Evolutionary conservation across 2,888 invertebrate species (phyloP).

Genomic region (Acleris sparsana): DNA sequence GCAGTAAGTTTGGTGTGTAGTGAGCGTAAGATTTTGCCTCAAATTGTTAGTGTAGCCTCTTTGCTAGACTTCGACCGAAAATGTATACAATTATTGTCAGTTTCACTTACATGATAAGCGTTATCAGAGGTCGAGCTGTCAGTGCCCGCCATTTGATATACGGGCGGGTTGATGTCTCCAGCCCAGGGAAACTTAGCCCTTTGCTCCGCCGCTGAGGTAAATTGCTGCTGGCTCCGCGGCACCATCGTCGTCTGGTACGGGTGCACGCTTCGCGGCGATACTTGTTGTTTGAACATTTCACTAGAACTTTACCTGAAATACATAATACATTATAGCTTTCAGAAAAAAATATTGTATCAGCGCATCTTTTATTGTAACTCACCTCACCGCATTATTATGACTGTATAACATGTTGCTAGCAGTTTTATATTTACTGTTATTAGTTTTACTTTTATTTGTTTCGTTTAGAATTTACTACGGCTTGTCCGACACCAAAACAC

Average conservation of each 20-base stretch:
- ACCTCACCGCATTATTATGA: slow-evolving; percentile 7
- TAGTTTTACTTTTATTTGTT: background rate
- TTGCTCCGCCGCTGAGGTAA: slow-evolving; percentile 73
- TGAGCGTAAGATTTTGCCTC: no score
- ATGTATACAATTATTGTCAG: background rate
- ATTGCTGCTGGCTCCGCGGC: slow-evolving; percentile 74
- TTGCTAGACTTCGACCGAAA: no score
- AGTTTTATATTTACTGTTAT: background rate
- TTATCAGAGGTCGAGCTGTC: slow-evolving; percentile 80
- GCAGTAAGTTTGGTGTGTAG: no score
- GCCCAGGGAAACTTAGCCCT: slow-evolving; percentile 78
- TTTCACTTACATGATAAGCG: slow-evolving; percentile 73
- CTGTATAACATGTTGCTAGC: background rate
- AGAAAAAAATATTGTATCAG: slow-evolving; percentile 33
- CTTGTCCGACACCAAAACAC: no score
- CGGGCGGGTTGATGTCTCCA: slow-evolving; percentile 67
- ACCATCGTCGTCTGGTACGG: slow-evolving; percentile 80
- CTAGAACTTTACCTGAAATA: slow-evolving; percentile 47
- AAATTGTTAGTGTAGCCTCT: no score
- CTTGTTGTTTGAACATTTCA: slow-evolving; percentile 79
- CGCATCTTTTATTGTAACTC: slow-evolving; percentile 7
- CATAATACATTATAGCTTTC: slow-evolving; percentile 36
- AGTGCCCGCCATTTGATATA: slow-evolving; percentile 73
- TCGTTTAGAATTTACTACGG: no score
- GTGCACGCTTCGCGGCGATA: slow-evolving; percentile 74